A percentile compares a stretch with the other conserved stretches of the same genome.
These are phyloP conservation scores for Drosophila nikananu DNA, from an alignment of 1,140 invertebrate genomes.

Conservation along the genomic window DNA sequence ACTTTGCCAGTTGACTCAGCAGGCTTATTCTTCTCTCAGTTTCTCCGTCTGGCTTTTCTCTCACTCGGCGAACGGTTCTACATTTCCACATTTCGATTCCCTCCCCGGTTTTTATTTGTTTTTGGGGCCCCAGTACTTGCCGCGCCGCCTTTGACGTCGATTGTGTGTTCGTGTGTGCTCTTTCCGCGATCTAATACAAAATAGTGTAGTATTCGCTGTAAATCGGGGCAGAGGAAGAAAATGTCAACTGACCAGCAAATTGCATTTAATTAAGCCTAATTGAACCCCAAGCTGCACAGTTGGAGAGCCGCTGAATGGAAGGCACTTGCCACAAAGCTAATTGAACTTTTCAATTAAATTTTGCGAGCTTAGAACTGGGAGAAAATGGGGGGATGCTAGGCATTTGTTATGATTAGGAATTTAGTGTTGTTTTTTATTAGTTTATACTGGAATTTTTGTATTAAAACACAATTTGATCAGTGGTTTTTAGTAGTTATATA, in stretches of 20 bases:
- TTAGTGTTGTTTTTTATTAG: not conserved
- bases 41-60: constrained; percentile 15
- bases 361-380: not conserved
- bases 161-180: constrained; percentile 57
- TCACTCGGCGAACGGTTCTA: constrained; percentile 29
- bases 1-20: constrained; percentile 43
- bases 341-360: constrained; percentile 73
- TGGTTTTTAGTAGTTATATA: too few relatives aligned
- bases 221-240: constrained; percentile 23
- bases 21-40: constrained; percentile 22
- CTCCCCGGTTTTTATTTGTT: constrained; percentile 43
- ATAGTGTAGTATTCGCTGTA: constrained; percentile 22
- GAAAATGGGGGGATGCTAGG: not conserved
- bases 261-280: constrained; percentile 78
- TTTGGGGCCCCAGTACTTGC: constrained; percentile 61
- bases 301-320: constrained; percentile 42
- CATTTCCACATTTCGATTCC: constrained; percentile 16
- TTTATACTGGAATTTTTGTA: not conserved
- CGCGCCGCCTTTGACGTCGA: constrained; percentile 62
- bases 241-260: constrained; percentile 48
- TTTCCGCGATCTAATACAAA: constrained; percentile 21
- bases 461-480: not conserved
- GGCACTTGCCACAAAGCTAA: constrained; percentile 40
- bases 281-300: constrained; percentile 64
- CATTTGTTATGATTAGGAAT: not conserved